phyloP scores from a whole-genome alignment of 2,888 invertebrate species.

The Macrophya alboannulata region DNA sequence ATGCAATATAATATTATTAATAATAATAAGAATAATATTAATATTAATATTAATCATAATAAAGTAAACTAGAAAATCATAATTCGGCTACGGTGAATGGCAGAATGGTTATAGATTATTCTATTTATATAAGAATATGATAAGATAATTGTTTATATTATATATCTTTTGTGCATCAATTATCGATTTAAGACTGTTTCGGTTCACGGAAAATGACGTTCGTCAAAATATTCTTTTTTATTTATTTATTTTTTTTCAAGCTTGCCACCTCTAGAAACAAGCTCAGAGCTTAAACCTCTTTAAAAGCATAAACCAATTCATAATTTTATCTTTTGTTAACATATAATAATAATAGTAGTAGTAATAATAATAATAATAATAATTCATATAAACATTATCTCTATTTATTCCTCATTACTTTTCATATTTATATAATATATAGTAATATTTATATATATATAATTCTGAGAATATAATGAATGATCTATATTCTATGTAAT shows the following conservation, averaged over 20 bases:
- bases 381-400: slow-evolving; percentile 78
- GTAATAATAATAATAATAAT: slow-evolving; percentile 73
- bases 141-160: not conserved
- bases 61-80: slow-evolving; percentile 10
- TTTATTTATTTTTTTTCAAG: slow-evolving; percentile 14
- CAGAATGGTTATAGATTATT: slow-evolving; percentile 28
- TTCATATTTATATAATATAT: slow-evolving; percentile 68
- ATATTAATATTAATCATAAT: not conserved
- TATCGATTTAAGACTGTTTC: slow-evolving; percentile 26
- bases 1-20: slow-evolving; percentile 6
- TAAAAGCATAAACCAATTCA: slow-evolving; percentile 78
- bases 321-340: slow-evolving; percentile 74
- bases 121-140: slow-evolving; percentile 21
- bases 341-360: slow-evolving; percentile 75
- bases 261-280: slow-evolving; percentile 66
- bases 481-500: slow-evolving; percentile 53
- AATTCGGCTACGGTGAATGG: slow-evolving; percentile 40
- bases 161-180: slow-evolving; percentile 43
- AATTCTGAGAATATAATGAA: slow-evolving; percentile 54
- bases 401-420: slow-evolving; percentile 73
- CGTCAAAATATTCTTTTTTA: slow-evolving; percentile 9
- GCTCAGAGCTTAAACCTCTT: slow-evolving; percentile 73
- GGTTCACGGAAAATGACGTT: slow-evolving; percentile 40
- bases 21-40: slow-evolving; percentile 7
- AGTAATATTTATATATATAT: slow-evolving; percentile 50